Evolutionary conservation across 2,888 invertebrate species (phyloP).

Genomic region (Lomographa bimaculata): DNA sequence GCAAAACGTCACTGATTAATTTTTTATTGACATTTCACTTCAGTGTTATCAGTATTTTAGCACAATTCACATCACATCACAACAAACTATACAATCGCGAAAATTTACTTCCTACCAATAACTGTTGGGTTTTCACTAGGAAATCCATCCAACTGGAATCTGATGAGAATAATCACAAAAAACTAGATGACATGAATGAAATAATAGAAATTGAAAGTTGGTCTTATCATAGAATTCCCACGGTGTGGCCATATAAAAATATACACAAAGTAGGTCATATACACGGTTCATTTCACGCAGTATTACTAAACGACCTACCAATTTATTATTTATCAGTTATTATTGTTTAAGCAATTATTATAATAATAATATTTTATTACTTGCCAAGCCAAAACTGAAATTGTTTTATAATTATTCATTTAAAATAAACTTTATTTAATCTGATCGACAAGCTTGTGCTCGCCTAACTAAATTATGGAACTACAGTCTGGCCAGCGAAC

Average conservation of each 20-base stretch:
- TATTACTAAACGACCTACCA: conserved; percentile 24
- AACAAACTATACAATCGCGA: conserved; percentile 26
- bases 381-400: no score
- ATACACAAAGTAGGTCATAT: conserved; percentile 56
- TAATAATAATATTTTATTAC: no score
- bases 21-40: conserved; percentile 60
- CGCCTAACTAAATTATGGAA: no score
- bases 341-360: no score
- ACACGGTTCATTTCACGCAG: conserved; percentile 45
- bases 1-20: conserved; percentile 74
- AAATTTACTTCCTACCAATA: background rate
- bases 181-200: conserved; percentile 25
- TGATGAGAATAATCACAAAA: conserved; percentile 52
- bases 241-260: conserved; percentile 62
- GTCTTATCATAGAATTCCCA: conserved; percentile 62
- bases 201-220: conserved; percentile 68
- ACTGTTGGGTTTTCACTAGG: conserved; percentile 41
- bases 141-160: conserved; percentile 56
- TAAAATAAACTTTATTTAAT: no score
- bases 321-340: no score
- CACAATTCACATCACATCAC: conserved; percentile 32
- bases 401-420: no score
- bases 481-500: no score
- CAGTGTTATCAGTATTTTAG: conserved; percentile 59
- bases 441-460: no score